Base-by-base conservation (phyloP, 1,140 invertebrate species). In the Drosophila virilis region DNA sequence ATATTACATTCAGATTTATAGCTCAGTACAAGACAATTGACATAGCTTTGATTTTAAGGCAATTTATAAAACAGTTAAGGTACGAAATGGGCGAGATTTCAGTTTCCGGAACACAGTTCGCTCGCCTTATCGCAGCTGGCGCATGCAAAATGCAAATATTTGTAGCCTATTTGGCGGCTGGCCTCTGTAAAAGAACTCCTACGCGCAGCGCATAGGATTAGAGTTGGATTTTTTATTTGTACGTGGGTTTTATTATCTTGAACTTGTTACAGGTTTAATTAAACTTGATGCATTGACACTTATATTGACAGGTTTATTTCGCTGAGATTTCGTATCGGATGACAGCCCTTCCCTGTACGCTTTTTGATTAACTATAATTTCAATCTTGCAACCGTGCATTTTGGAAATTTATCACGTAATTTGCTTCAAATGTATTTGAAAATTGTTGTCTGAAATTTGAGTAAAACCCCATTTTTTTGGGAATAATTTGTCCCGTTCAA, bases 181-280 rank as follows among this genome's bases (percentile, higher is more conserved):
- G 52, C 50, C 43, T 40, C 42, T 45, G 43, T 13, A 22, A 38
- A 74, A 42, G 17, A 35, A 46, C 40, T 6, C 55, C 55, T 28
- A 58, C 55, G 42, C 13, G 42, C 13, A 15, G 13, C 5, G 10
- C 1, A 8, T 6, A n/a, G 40, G 28, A 58, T 32, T 28, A 12
- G 46, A 12, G 22, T 55, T 57, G 54, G 22, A 57, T 77, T 59
- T 59, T 48, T 37, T 42, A 37, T 52, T 54, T 35, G 51, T 73
- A 73, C 73, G 55, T 76, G 69, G 35, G 45, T 46, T 81, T 78
- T 75, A 71, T 66, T 80, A 71, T 70, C 67, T 74, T 77, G 61
- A 78, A 57, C 67, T 48, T 61, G 60, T 77, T 76, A 78, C 54
- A 73, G 77, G 54, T 73, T 71, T 88, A 89, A 88, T 88, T 89